phyloP scores from a whole-genome alignment of 2,113 vertebrate genomes.

The Mystacornis crossleyi region DNA sequence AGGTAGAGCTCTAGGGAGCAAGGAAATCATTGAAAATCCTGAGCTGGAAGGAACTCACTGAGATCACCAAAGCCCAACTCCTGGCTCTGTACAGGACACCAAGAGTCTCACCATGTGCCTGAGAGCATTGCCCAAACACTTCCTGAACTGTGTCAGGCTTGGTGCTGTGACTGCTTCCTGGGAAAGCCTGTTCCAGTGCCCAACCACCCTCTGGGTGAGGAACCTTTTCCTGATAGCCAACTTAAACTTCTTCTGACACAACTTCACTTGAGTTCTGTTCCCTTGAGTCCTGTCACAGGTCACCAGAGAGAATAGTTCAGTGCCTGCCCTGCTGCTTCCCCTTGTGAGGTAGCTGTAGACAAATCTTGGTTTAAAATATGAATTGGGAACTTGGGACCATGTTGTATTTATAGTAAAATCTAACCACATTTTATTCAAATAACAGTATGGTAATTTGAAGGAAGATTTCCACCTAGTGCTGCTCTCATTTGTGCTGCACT shows the following conservation, averaged over 20 bases:
- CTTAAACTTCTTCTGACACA: background rate
- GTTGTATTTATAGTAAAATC: background rate
- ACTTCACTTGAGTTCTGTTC: background rate
- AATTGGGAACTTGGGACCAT: background rate
- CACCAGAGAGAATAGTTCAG: background rate
- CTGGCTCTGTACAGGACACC: background rate
- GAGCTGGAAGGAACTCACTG: background rate
- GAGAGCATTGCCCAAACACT: background rate
- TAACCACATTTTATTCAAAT: background rate
- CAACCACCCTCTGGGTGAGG: background rate
- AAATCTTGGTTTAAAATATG: background rate
- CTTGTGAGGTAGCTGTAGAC: background rate
- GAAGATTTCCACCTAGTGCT: background rate
- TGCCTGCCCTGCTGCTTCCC: background rate
- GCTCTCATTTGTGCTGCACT: background rate
- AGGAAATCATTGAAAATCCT: background rate
- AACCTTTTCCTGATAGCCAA: background rate
- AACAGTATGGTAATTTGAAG: background rate
- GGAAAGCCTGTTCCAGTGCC: background rate
- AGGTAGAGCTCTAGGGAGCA: background rate
- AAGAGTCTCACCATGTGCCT: background rate
- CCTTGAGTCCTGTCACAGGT: background rate
- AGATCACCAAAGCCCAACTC: background rate
- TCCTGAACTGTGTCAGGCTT: background rate
- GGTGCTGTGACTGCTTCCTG: rapidly evolving